Evolutionary conservation across 2,113 vertebrate genomes (phyloP).

Genomic region (Crotalus viridis): DNA sequence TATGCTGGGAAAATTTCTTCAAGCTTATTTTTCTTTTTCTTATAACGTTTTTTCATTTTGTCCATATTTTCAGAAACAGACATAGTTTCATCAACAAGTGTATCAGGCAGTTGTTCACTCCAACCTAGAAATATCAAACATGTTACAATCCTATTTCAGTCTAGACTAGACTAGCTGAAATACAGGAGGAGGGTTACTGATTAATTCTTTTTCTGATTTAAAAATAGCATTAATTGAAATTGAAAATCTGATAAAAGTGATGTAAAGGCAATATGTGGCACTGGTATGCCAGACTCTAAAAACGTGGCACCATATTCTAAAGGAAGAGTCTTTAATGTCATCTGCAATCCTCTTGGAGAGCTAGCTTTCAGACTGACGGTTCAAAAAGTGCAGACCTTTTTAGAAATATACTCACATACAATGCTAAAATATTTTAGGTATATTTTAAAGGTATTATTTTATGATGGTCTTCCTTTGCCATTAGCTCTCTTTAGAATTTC

Average conservation of each 20-base stretch:
- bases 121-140: slow-evolving; percentile 67
- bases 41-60: slow-evolving; percentile 94
- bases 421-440: not conserved
- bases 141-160: not conserved
- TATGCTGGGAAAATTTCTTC: slow-evolving; percentile 95
- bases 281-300: not conserved
- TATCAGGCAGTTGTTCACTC: slow-evolving; percentile 79
- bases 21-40: slow-evolving; percentile 95
- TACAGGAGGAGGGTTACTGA: not conserved
- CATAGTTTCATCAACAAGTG: slow-evolving; percentile 76
- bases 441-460: not conserved
- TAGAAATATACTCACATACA: not conserved
- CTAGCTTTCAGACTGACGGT: not conserved
- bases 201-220: not conserved
- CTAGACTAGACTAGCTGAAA: not conserved
- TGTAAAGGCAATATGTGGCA: not conserved
- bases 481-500: not conserved
- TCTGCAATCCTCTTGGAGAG: not conserved
- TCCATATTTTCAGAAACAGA: slow-evolving; percentile 79
- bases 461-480: not conserved
- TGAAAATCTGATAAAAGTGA: not conserved
- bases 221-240: not conserved
- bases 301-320: not conserved
- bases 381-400: not conserved
- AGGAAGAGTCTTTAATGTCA: not conserved